These are phyloP conservation scores for Pteria penguin DNA, from an alignment of 2,888 invertebrate species.

Conservation along the genomic window DNA sequence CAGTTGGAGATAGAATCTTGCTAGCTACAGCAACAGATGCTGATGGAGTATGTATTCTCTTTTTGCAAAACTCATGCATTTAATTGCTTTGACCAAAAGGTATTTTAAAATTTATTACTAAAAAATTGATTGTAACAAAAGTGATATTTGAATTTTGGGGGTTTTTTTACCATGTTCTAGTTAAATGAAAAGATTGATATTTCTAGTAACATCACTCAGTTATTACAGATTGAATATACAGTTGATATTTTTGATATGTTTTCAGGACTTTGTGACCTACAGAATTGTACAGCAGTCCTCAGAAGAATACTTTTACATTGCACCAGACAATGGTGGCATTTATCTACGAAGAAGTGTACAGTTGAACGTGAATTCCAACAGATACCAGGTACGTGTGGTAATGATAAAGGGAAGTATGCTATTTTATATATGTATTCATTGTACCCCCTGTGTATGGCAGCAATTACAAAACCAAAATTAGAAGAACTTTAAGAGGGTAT, in stretches of 20 bases:
- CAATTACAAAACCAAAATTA: no score
- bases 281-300: conserved; percentile 45
- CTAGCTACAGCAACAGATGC: conserved; percentile 62
- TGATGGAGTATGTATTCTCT: conserved; percentile 52
- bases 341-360: conserved; percentile 80
- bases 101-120: no score
- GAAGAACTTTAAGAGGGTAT: no score
- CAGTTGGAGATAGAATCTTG: conserved; percentile 52
- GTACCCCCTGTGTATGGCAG: no score
- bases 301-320: conserved; percentile 88
- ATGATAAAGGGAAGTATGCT: no score
- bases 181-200: no score
- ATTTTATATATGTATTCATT: no score
- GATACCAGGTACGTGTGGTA: conserved; percentile 54
- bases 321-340: conserved; percentile 92
- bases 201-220: no score
- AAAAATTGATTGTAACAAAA: no score
- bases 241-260: conserved; percentile 9
- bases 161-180: no score
- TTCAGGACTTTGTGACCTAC: conserved; percentile 59
- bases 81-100: not conserved
- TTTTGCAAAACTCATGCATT: not conserved
- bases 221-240: no score
- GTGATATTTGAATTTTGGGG: no score
- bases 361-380: conserved; percentile 52